Evolutionary conservation across 2,113 vertebrate genomes (phyloP).

Genomic region (Plecotus auritus): DNA sequence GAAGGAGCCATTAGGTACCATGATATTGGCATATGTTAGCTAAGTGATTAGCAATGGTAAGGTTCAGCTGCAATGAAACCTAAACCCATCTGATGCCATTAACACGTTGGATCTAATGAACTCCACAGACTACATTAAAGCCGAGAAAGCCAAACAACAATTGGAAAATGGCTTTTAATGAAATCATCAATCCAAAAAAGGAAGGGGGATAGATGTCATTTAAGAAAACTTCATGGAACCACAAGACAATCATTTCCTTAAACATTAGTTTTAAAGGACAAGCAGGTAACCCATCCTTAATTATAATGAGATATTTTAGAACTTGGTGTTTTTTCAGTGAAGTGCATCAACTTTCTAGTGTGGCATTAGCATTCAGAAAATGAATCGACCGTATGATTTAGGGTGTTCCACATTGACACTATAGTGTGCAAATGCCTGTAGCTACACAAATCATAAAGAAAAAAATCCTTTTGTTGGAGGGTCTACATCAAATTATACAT

Average conservation of each 20-base stretch:
- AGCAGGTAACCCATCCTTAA: background rate
- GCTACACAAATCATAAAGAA: background rate
- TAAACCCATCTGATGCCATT: slow-evolving; percentile 59
- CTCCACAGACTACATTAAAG: slow-evolving; percentile 43
- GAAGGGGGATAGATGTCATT: background rate
- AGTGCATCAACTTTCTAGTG: background rate
- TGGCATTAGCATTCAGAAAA: background rate
- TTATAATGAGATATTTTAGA: background rate
- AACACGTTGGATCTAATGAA: slow-evolving; percentile 56
- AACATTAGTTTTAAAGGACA: background rate
- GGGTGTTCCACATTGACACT: background rate
- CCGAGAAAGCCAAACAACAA: slow-evolving; percentile 40
- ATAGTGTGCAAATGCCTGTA: background rate
- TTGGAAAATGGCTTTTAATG: background rate
- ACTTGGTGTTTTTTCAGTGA: background rate
- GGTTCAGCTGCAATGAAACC: slow-evolving; percentile 53
- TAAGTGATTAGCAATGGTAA: slow-evolving; percentile 60
- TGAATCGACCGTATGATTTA: background rate
- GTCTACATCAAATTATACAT: background rate
- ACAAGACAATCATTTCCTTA: background rate
- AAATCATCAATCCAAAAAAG: slow-evolving; percentile 49
- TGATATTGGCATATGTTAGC: background rate
- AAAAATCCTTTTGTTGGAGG: background rate
- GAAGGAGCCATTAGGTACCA: background rate
- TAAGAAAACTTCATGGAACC: background rate